These are phyloP conservation scores for Festucalex cinctus DNA, from an alignment of 2,113 vertebrate genomes.

Conservation along the genomic window DNA sequence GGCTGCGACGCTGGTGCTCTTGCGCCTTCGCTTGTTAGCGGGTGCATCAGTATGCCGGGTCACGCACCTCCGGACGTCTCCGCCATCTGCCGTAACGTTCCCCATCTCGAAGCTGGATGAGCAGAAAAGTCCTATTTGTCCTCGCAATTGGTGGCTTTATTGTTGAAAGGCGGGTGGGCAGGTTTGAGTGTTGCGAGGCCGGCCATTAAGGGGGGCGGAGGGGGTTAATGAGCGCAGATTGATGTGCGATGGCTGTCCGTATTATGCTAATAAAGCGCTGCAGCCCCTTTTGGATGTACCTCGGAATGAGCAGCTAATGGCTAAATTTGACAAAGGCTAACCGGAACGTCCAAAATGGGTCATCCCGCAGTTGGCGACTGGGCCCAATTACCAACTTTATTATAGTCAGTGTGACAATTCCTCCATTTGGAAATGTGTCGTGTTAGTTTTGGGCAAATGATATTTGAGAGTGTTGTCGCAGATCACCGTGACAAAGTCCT, in stretches of 20 bases:
- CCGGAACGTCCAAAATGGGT: conserved; percentile 32
- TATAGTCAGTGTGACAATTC: neutral
- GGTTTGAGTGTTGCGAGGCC: neutral
- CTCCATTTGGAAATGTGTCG: neutral
- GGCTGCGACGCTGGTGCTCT: conserved; percentile 17
- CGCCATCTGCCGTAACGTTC: conserved; percentile 51
- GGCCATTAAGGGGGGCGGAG: neutral
- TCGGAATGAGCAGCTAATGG: conserved; percentile 51
- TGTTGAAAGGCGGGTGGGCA: conserved; percentile 29
- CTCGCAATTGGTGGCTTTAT: conserved; percentile 43
- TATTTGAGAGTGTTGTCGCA: neutral
- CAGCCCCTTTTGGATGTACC: conserved; percentile 57
- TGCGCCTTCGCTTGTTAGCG: neutral
- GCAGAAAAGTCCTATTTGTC: conserved; percentile 38
- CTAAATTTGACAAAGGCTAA: conserved; percentile 46
- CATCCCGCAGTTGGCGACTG: conserved; percentile 13
- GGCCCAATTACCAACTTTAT: conserved; percentile 24
- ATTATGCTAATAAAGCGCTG: conserved; percentile 65
- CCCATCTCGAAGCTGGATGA: conserved; percentile 29
- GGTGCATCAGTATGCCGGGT: conserved; percentile 52
- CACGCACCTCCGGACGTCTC: conserved; percentile 22
- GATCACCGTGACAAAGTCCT: too few species aligned
- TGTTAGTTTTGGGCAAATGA: neutral
- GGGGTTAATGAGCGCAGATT: conserved; percentile 52
- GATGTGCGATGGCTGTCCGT: conserved; percentile 49